Evolutionary conservation across 2,113 vertebrate genomes (phyloP).

Genomic region (Tursiops truncatus): DNA sequence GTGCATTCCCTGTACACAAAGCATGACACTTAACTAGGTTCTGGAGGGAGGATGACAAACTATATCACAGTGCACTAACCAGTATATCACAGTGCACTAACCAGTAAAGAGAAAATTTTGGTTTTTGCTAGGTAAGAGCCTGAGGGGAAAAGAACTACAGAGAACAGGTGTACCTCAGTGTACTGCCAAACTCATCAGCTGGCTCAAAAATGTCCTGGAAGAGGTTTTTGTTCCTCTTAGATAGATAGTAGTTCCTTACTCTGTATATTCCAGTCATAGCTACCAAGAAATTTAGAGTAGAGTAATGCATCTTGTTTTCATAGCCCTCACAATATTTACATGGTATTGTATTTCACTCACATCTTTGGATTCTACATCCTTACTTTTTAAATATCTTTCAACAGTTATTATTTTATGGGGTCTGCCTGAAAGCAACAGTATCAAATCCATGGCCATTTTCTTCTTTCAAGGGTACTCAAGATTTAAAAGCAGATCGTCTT

Average conservation of each 20-base stretch:
- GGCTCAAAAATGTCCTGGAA: neutral
- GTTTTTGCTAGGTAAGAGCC: neutral
- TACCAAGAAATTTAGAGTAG: neutral
- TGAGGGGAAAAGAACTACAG: neutral
- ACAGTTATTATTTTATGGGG: neutral
- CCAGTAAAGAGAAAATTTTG: neutral
- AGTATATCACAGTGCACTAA: neutral
- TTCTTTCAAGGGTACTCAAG: neutral
- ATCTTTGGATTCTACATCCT: neutral
- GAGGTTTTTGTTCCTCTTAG: neutral
- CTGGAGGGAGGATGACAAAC: neutral
- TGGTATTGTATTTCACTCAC: neutral
- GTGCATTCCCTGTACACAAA: neutral
- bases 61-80: neutral
- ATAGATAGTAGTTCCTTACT: neutral
- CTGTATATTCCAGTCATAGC: neutral
- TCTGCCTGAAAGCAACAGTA: neutral
- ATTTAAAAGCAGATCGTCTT: neutral
- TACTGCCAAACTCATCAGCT: neutral
- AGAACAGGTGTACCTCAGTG: neutral
- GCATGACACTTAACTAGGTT: neutral
- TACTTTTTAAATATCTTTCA: neutral
- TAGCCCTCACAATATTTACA: neutral
- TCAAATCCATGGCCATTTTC: neutral
- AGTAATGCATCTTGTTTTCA: neutral